These are phyloP conservation scores for Gobio gobio DNA, from an alignment of 2,113 vertebrate species.

Conservation along the genomic window DNA sequence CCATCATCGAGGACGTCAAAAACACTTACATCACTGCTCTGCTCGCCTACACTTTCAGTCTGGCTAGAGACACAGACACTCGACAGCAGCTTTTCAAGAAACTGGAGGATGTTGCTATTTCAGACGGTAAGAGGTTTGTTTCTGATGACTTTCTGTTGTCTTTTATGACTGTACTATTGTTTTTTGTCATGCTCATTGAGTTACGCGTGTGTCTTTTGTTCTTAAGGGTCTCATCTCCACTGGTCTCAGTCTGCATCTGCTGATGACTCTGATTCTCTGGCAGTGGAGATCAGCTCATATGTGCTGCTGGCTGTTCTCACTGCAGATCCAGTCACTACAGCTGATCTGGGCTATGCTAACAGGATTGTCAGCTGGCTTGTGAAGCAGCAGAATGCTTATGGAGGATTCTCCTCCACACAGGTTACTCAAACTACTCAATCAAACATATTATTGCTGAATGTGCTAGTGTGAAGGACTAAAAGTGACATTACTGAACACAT, in stretches of 20 bases:
- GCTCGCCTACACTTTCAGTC: slow-evolving; percentile 83
- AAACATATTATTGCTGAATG: not conserved
- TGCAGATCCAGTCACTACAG: not conserved
- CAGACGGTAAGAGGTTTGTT: slow-evolving; percentile 52
- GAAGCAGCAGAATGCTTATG: not conserved
- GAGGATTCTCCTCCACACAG: slow-evolving; percentile 8
- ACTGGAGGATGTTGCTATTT: slow-evolving; percentile 55
- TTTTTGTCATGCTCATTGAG: slow-evolving; percentile 20
- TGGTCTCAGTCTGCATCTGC: slow-evolving; percentile 5
- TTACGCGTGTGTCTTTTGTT: slow-evolving; percentile 51
- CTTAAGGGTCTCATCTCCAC: not conserved
- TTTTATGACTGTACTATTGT: not conserved
- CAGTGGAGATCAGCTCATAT: slow-evolving; percentile 21
- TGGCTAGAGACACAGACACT: slow-evolving; percentile 76
- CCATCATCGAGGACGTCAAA: slow-evolving; percentile 52
- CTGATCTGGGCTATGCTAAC: not conserved
- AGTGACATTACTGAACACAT: not conserved
- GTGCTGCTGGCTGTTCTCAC: not conserved
- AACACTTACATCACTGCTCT: slow-evolving; percentile 81
- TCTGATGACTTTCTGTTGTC: not conserved
- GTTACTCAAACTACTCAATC: not conserved
- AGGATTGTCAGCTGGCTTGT: slow-evolving; percentile 13
- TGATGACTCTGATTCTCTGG: not conserved
- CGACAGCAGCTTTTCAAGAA: slow-evolving; percentile 63
- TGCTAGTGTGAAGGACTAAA: not conserved